A percentile compares a stretch with the other conserved stretches of the same genome.
Conservation (phyloP, 2,113 vertebrate genomes). For the Cathartes aura region DNA sequence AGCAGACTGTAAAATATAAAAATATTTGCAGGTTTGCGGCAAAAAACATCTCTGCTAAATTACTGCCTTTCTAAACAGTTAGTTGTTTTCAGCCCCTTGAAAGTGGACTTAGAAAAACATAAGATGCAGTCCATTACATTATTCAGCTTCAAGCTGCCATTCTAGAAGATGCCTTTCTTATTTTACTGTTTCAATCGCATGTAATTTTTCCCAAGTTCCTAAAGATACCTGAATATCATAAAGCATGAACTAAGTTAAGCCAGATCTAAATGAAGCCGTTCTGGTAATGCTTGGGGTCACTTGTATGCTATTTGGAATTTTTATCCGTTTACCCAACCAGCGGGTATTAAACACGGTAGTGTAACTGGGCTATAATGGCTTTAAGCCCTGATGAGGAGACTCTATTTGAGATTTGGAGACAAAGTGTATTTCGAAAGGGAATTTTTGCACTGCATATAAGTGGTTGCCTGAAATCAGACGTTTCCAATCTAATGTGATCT, state of each 20-base stretch:
- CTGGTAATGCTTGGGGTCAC: neutral
- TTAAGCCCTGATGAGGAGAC: neutral
- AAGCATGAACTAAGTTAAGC: neutral
- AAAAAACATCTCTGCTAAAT: conserved; percentile 37
- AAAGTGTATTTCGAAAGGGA: neutral
- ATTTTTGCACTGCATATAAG: neutral
- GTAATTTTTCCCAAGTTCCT: neutral
- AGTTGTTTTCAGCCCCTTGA: conserved; percentile 13
- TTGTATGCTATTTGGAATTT: neutral
- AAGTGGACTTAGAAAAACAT: neutral
- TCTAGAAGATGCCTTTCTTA: neutral
- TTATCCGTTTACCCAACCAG: neutral
- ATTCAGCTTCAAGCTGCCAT: neutral
- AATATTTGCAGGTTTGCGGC: conserved; percentile 36
- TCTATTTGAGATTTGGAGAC: neutral
- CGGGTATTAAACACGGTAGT: neutral
- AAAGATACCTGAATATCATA: neutral
- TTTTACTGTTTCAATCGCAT: neutral
- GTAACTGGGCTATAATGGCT: neutral
- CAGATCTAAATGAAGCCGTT: neutral
- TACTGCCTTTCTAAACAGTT: conserved; percentile 30
- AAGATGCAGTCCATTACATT: neutral
- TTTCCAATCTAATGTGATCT: neutral
- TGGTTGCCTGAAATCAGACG: neutral
- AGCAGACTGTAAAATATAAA: conserved; percentile 52